Base-by-base conservation (phyloP, 1,140 invertebrate species). In the Ephestia elutella region DNA sequence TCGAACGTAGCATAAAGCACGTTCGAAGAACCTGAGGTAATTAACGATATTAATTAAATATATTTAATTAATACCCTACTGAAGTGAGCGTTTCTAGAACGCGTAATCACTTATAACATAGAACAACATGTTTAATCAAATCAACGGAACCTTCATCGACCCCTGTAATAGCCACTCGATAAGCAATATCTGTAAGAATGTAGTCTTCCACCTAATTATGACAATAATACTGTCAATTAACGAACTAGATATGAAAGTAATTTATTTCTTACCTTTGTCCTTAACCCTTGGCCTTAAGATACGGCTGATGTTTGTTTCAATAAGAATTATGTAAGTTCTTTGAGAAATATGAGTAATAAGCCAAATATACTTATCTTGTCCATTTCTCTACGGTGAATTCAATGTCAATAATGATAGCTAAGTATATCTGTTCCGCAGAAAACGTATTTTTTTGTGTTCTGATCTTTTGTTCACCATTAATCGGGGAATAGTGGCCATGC, bases 251-350 rank as follows among this genome's bases (percentile, higher is more conserved):
- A 44, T n/a, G 38, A 44, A 15, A 44, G 38, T 44, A 15, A 44
- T 44, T 44, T 44, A 44, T 44, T 44, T 44, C n/a, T n/a, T 44
- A 44, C 38, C 38, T 44, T 44, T 15, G 13, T 44, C 15, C 38
- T 44, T 44, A 44, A 44, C 38, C 38, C 38, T 44, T 44, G 15
- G 38, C 38, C 38, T 44, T 15, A 4, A 44, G 38, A 44, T 44
- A 44, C n/a, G 10, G 2, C 32, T 15, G n/a, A 44, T 44, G n/a
- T 44, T 44, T 44, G 13, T 17, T 9, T 32, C 30, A 32, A 32
- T 32, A 32, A 32, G 11, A 32, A 10, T 32, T 32, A 32, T 11
- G 30, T 32, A 32, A 32, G 30, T 28, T 3, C 25, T n/a, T n/a
- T n/a, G n/a, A n/a, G n/a, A 25, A 25, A 3, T 25, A 7, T 25